Evolutionary conservation across 2,797 vertebrate genomes (phyloP).

Genomic region (Diceros bicornis): DNA sequence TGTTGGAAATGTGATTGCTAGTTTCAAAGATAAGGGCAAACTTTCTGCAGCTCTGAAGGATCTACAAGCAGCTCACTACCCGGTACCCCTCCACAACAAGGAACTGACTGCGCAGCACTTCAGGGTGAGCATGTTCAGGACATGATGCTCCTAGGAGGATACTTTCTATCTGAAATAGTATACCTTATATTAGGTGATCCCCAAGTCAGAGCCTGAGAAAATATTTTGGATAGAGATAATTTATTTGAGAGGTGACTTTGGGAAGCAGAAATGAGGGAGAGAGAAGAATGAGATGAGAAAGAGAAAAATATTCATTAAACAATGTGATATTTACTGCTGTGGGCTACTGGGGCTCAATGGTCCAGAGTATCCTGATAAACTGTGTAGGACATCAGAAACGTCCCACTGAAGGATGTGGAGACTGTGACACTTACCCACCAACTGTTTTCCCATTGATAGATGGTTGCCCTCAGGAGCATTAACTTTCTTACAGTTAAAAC

Average conservation of each 20-base stretch:
- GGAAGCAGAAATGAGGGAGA: neutral
- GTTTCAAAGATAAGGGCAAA: slow-evolving; percentile 89
- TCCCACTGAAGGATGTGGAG: neutral
- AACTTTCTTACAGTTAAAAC: neutral
- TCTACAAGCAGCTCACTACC: slow-evolving; percentile 89
- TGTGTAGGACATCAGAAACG: neutral
- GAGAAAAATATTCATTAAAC: neutral
- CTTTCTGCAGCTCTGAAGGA: slow-evolving; percentile 87
- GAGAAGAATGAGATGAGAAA: neutral
- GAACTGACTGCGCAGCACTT: slow-evolving; percentile 86
- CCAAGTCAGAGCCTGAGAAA: neutral
- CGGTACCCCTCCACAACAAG: slow-evolving; percentile 81
- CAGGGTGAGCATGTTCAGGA: slow-evolving; percentile 87
- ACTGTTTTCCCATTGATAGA: neutral
- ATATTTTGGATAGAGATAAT: neutral
- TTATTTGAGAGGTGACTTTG: neutral
- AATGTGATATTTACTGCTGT: neutral
- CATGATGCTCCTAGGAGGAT: neutral
- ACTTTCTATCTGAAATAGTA: neutral
- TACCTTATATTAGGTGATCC: neutral
- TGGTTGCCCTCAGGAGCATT: rapidly evolving
- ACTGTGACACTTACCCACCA: neutral
- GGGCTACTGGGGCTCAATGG: neutral
- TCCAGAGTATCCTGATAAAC: neutral
- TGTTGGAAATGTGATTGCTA: slow-evolving; percentile 91